Evolutionary conservation across 2,888 invertebrate genomes (phyloP), one percentile per base, ranked within the genome.

Genomic region (Drosophila ustulata): DNA sequence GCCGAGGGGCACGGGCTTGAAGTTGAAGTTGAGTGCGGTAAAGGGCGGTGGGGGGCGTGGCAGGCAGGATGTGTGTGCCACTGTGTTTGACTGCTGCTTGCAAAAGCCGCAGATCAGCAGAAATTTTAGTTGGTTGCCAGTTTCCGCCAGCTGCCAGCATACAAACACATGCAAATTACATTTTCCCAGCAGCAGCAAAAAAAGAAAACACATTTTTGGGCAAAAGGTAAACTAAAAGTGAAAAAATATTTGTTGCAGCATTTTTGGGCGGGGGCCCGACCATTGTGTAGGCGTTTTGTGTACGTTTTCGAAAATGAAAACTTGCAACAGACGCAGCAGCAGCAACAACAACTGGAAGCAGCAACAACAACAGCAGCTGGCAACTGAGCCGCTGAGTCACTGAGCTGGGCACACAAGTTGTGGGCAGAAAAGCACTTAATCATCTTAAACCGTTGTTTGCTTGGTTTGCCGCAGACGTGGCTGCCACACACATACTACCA

Each of bases 381-480:
- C 26, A 52, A 58, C 37, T 28, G 46, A 37, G 52, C 32, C 13
- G 45, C 79, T 65, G 76, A 81, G 79, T 49, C 73, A 63, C 76
- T 64, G 52, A 52, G 63, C 39, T 76, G 49, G 70, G 45, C 45
- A 83, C 83, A 78, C 66, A 78, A 78, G 72, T 47, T 87, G 83
- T 78, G 88, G 86, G 86, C 80, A 80, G 78, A 80, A 86, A 86
- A 86, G 86, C 88, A 86, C 86, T 86, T 86, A 86, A 86, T 86
- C 86, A 86, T 86, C 86, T 88, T 86, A 86, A 86, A 88, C 86
- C 76, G 87, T 86, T 86, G 86, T 86, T 88, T 86, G 86, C 82
- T 76, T 67, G 83, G 88, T 66, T 73, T 81, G 75, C 85, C 88
- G 72, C 88, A 85, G 87, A 84, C 84, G 82, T 75, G 57, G 64